Evolutionary conservation across 2,888 invertebrate genomes (phyloP), one percentile per base, ranked within the genome.

Genomic region (Lasioglossum leucozonium): DNA sequence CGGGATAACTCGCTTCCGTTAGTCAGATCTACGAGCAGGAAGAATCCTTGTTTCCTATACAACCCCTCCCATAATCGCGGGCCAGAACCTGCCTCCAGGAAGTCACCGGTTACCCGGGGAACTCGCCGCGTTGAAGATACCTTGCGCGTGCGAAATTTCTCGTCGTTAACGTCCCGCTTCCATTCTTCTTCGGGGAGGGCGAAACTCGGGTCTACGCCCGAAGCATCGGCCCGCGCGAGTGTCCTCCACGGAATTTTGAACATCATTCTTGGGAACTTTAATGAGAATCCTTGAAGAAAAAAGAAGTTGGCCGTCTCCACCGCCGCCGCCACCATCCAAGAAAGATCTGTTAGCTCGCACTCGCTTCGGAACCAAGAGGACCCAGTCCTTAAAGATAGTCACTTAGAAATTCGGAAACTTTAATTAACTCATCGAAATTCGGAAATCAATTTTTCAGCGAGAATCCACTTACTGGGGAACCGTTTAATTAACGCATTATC

Each of bases 1-100:
- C 47, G 47, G 74, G 84, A 84, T 81, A 84, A 81, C 81, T 84
- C 37, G 67, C 77, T 78, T 82, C 85, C 77, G 80, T 75, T 80
- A 62, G 42, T 44, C 55, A 78, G 79, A 81, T 81, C 75, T 62
- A 26, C 69, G 76, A 58, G 79, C 81, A 37, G 77, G 86, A 81
- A 88, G 71, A 62, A 85, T 73, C 79, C 78, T 42, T 37, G 83
- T 81, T 75, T 77, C 84, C 81, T 72, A 74, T 75, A 67, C 81
- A 86, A 81, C 78, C 65, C 77, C 75, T 62, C 65, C 69, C 62
- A 55, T n/a, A 55, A 69, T 69, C 82, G 76, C 26, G 34, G 44
- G 62, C 73, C 83, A 74, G 67, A 76, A 84, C 74, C 73, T 78
- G 51, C 81, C 81, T 77, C 80, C 77, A 42, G 81, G 85, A 86